Conservation (phyloP, 2,797 vertebrate genomes). For the Macroramphosus scolopax region DNA sequence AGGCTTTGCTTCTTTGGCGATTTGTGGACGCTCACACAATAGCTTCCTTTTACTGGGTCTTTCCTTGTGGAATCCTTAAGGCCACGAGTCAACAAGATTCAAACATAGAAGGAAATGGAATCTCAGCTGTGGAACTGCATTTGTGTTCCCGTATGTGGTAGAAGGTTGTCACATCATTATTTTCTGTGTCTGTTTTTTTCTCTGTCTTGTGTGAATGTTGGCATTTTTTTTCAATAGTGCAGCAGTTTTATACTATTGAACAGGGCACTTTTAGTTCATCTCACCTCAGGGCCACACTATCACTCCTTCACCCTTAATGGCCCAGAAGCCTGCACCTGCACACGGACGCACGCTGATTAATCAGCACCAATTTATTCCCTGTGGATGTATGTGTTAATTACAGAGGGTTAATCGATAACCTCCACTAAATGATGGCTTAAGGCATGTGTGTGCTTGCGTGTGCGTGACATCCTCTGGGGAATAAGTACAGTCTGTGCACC, state of each 20-base stretch:
- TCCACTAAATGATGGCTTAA: slow-evolving; percentile 53
- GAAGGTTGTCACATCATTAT: too few relatives aligned
- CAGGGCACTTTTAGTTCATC: slow-evolving; percentile 37
- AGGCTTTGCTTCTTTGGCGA: too few relatives aligned
- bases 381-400: slow-evolving; percentile 69
- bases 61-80: too few relatives aligned
- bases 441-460: slow-evolving; percentile 6
- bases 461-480: slow-evolving; percentile 8
- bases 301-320: slow-evolving; percentile 52
- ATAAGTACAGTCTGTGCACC: slow-evolving; percentile 58
- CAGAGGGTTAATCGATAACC: slow-evolving; percentile 65
- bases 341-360: slow-evolving; percentile 42
- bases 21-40: too few relatives aligned
- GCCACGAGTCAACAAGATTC: too few relatives aligned
- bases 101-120: too few relatives aligned
- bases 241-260: slow-evolving; percentile 38
- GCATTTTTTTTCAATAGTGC: slow-evolving; percentile 11
- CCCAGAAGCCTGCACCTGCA: slow-evolving; percentile 25
- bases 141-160: too few relatives aligned
- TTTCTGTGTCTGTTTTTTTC: neutral
- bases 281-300: slow-evolving; percentile 37
- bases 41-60: too few relatives aligned
- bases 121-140: too few relatives aligned
- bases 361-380: slow-evolving; percentile 60
- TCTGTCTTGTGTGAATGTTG: neutral